Evolutionary conservation across 2,888 invertebrate genomes (phyloP), one percentile per base, ranked within the genome.

Genomic region (Glaucopsyche alexis): DNA sequence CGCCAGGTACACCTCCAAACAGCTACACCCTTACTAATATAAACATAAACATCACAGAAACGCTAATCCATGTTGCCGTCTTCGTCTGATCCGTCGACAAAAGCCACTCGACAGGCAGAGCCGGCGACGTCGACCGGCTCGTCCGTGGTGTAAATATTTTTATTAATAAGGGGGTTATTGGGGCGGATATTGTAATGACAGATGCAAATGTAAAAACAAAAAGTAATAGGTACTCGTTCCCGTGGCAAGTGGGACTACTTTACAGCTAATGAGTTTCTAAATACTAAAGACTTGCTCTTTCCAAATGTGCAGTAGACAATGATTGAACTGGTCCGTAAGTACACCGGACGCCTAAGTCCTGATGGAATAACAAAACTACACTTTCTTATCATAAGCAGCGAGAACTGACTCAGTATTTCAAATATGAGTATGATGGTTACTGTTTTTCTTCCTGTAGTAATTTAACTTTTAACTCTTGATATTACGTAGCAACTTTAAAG

Each of bases 301-400:
- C 72, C 73, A 75, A 42, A n/a, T 52, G 74, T 76, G 78, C 75
- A 76, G 75, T 74, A 72, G 75, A 74, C 75, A 55, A 50, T 4
- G 45, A 73, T 72, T 72, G 71, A 29, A 50, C 69, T 2, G 69
- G 42, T n/a, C 19, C 49, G 69, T 9, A 5, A 19, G 47, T 49
- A 50, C 8, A 11, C 55, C 8, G 9, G 19, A 19, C 19, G 9
- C 19, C 19, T 5, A 14, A 3, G 1, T 19, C 55, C 19, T 55
- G 11, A 16, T 7, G 42, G 8, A 42, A 42, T 3, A 42, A 55
- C 16, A 16, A 55, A 14, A 52, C 52, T 45, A 45, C 29, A 29
- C 7, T 42, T 42, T 42, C 42, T 40, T 49, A 49, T 49, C 49
- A 9, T 9, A 49, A 4, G 13, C 4, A 49, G 49, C 14, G 49